Evolutionary conservation across 2,797 vertebrate genomes (phyloP), one percentile per base, ranked within the genome.

Genomic region (Cuniculus paca): DNA sequence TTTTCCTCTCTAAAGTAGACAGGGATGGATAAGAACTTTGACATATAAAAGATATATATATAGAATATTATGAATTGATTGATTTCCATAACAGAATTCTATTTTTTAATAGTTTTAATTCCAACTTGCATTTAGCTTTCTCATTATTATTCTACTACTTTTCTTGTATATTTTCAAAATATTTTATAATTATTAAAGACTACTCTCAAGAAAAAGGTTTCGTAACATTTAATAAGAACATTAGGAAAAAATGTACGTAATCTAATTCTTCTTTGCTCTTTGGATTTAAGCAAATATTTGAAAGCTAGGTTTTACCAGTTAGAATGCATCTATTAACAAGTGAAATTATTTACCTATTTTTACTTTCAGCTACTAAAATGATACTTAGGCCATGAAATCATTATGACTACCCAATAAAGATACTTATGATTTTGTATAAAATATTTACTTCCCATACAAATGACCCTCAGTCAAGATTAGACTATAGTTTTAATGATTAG

Each of bases 401-500:
- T 95, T 16, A 34, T 70, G 12, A 92, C 26, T 65, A 31, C 4
- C 60, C 36, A 60, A 70, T 85, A 14, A 17, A 85, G 19, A 68
- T 77, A 86, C 54, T 80, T 61, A n/a, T 54, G 14, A 92, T 61
- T 1, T 45, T 88, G 7, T 63, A 42, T 42, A 75, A 88, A 90
- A n/a, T 61, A 26, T 85, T 88, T 91, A 36, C 16, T 86, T 68
- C 3, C 34, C 80, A 17, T 94, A 61, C 81, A 77, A 12, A 72
- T 61, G 48, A 3, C 3, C 26, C 5, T 52, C 48, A 78, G 11
- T 88, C 60, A 74, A 83, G 36, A 61, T 75, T 81, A 91, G 16
- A 19, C 34, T 87, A 39, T 84, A 83, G 4, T 88, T 79, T 88
- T 96, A 63, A 85, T 86, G 48, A 45, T 87, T 65, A 86, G 63